These are phyloP conservation scores for Tipula confusa DNA, from an alignment of 2,888 invertebrate species.

Conservation along the genomic window DNA sequence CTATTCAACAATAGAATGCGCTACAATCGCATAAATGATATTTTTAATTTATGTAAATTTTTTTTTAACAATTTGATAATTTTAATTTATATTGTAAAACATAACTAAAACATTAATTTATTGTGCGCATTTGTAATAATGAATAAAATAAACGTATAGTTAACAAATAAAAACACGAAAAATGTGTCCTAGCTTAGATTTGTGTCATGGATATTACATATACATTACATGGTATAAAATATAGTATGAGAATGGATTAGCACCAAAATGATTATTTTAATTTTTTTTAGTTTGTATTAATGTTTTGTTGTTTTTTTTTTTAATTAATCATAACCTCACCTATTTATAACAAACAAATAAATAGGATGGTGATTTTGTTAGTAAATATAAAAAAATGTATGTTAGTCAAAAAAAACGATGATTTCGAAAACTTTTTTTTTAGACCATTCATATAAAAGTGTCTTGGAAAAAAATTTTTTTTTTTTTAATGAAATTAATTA, in stretches of 20 bases:
- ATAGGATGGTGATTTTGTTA: slow-evolving; percentile 31
- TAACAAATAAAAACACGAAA: neutral
- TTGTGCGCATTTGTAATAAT: neutral
- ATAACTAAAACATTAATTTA: slow-evolving; percentile 5
- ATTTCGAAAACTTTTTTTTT: neutral
- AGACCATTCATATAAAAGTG: neutral
- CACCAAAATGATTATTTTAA: neutral
- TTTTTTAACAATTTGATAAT: neutral
- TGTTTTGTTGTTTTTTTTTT: slow-evolving; percentile 15
- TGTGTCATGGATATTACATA: slow-evolving; percentile 22
- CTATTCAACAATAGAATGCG: neutral
- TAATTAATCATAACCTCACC: slow-evolving; percentile 30
- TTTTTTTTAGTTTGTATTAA: neutral
- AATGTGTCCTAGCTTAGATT: neutral
- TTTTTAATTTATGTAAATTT: neutral
- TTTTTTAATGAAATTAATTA: neutral
- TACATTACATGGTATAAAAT: neutral
- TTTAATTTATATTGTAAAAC: neutral
- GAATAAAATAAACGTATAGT: neutral
- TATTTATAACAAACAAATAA: slow-evolving; percentile 28
- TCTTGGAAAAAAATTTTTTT: neutral
- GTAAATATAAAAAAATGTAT: neutral
- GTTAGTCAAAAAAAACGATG: slow-evolving; percentile 3
- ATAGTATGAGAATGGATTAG: neutral
- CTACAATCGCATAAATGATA: neutral